These are phyloP conservation scores for Eupithecia tripunctaria DNA, from an alignment of 2,888 invertebrate genomes.

Conservation along the genomic window DNA sequence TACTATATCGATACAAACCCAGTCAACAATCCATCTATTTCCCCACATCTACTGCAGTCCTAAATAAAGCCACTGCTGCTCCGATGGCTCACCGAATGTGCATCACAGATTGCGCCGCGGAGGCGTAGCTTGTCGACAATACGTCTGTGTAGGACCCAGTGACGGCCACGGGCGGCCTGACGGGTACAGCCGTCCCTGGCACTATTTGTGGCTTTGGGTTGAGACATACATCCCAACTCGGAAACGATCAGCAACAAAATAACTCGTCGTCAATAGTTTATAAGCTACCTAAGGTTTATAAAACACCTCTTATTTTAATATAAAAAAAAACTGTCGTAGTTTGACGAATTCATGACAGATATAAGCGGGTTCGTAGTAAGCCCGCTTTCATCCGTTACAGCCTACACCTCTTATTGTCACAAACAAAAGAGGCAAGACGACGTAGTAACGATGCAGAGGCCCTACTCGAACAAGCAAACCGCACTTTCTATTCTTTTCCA, in stretches of 20 bases:
- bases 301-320: no score
- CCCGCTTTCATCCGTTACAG: no score
- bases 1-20: no score
- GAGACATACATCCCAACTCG: not conserved
- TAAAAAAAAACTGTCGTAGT: no score
- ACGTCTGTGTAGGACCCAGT: slow-evolving; percentile 36
- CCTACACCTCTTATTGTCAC: no score
- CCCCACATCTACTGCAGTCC: not conserved
- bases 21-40: not conserved
- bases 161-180: slow-evolving; percentile 31
- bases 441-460: not conserved
- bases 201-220: slow-evolving; percentile 29
- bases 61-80: slow-evolving; percentile 33
- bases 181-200: slow-evolving; percentile 24
- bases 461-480: no score
- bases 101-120: slow-evolving; percentile 27
- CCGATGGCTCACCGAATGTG: not conserved
- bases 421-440: not conserved
- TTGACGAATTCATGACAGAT: no score
- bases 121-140: slow-evolving; percentile 41
- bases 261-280: no score
- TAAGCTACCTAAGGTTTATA: not conserved
- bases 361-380: no score
- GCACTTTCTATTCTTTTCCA: not conserved
- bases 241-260: not conserved